A percentile compares a stretch with the other conserved stretches of the same genome.
phyloP scores from a whole-genome alignment of 2,797 vertebrate genomes.

The Sebastes cheni region DNA sequence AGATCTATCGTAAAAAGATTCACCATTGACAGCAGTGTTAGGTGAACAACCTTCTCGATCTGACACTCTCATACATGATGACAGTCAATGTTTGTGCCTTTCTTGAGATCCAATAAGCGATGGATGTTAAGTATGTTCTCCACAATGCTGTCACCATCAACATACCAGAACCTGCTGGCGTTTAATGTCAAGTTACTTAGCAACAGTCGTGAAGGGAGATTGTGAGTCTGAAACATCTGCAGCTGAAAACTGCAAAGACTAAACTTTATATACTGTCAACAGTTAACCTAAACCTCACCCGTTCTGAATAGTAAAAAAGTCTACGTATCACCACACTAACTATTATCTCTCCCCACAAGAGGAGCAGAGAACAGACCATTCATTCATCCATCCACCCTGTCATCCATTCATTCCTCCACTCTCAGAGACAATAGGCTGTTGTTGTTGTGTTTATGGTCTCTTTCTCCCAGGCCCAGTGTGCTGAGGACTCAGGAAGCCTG shows the following conservation, averaged over 20 bases:
- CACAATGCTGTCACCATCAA: conserved; percentile 3
- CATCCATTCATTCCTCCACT: conserved; percentile 48
- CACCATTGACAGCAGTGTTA: background rate
- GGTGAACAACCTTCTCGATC: background rate
- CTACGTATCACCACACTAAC: background rate
- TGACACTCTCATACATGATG: background rate
- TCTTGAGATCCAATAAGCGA: background rate
- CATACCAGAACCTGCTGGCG: background rate
- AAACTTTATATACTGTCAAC: background rate
- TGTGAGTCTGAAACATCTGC: conserved; percentile 7
- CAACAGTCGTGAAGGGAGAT: conserved; percentile 14
- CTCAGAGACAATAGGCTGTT: conserved; percentile 68
- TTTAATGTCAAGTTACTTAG: conserved; percentile 32
- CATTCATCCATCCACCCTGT: conserved; percentile 50
- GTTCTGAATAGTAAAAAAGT: background rate
- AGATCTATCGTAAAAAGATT: background rate
- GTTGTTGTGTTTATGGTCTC: conserved; percentile 67
- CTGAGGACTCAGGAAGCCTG: conserved; percentile 57
- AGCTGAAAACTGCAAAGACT: background rate
- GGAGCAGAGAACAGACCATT: conserved; percentile 34
- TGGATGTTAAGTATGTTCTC: background rate
- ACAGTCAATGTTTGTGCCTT: background rate
- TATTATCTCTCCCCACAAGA: conserved; percentile 2
- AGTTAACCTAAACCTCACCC: background rate
- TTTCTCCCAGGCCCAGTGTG: conserved; percentile 56